phyloP scores from a whole-genome alignment of 2,113 vertebrate genomes.

The Hydropotes inermis region DNA sequence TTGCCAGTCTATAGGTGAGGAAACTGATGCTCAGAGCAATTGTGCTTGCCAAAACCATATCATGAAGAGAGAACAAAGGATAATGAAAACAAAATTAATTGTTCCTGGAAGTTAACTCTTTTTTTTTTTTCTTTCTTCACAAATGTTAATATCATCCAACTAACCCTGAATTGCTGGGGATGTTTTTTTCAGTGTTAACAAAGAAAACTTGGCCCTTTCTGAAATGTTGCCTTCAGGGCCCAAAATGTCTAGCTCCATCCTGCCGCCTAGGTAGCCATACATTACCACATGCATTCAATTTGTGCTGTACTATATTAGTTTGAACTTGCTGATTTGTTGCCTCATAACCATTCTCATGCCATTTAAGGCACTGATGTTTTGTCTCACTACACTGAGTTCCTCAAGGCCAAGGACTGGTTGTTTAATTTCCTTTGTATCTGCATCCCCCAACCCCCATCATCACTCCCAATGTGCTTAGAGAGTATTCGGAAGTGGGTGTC shows the following conservation, averaged over 20 bases:
- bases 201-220: conserved; percentile 43
- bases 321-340: conserved; percentile 47
- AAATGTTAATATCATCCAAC: conserved; percentile 43
- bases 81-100: conserved; percentile 37
- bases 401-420: not conserved
- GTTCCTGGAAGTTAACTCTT: not conserved
- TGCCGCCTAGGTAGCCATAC: conserved; percentile 30
- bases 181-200: conserved; percentile 51
- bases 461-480: not conserved
- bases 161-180: conserved; percentile 28
- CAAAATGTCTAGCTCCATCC: conserved; percentile 43
- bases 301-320: conserved; percentile 47
- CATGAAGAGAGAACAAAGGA: conserved; percentile 7
- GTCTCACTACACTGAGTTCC: conserved; percentile 25
- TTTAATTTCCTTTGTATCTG: not conserved
- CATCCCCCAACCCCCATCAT: not conserved
- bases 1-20: not conserved
- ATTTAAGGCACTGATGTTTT: conserved; percentile 41
- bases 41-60: not conserved
- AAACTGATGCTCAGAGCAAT: not conserved
- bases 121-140: conserved; percentile 30
- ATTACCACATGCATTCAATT: conserved; percentile 49
- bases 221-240: conserved; percentile 42
- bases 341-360: conserved; percentile 34
- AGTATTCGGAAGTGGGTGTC: conserved; percentile 33